phyloP scores from a whole-genome alignment of 2,888 invertebrate species.

The Holacanthella duospinosa region DNA sequence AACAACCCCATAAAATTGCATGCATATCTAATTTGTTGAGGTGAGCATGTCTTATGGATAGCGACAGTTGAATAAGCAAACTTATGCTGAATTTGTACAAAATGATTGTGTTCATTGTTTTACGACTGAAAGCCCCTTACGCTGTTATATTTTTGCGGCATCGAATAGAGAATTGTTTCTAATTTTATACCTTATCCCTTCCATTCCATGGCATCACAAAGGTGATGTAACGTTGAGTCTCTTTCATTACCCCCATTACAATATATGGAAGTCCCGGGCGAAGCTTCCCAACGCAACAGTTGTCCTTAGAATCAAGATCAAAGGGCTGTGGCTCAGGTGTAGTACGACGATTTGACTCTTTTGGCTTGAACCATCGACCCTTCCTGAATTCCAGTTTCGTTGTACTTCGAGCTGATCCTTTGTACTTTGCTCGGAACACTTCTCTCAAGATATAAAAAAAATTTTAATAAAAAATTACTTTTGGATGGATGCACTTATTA shows the following conservation, averaged over 20 bases:
- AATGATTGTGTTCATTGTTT: too few relatives aligned
- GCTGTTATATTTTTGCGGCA: too few relatives aligned
- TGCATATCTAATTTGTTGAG: background rate
- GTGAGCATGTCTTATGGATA: too few relatives aligned
- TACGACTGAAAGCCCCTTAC: too few relatives aligned
- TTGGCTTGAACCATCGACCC: slow-evolving; percentile 38
- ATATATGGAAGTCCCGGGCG: slow-evolving; percentile 40
- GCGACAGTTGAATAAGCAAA: too few relatives aligned
- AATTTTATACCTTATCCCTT: slow-evolving; percentile 38
- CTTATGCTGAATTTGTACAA: too few relatives aligned
- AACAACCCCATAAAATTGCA: too few relatives aligned
- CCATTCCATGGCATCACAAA: slow-evolving; percentile 44
- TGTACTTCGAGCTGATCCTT: slow-evolving; percentile 39
- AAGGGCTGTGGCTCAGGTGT: slow-evolving; percentile 39
- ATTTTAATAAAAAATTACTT: too few relatives aligned
- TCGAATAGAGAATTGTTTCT: too few relatives aligned
- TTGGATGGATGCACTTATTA: too few relatives aligned
- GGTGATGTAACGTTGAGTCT: slow-evolving; percentile 40
- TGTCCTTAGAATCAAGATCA: slow-evolving; percentile 40
- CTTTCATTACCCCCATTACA: slow-evolving; percentile 42
- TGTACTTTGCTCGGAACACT: slow-evolving; percentile 42
- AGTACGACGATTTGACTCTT: slow-evolving; percentile 37
- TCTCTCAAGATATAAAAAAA: slow-evolving; percentile 12
- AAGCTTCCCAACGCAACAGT: slow-evolving; percentile 41
- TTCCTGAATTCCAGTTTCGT: slow-evolving; percentile 40